Base-by-base conservation (phyloP, 2,888 invertebrate species). In the Coelopa pilipes region DNA sequence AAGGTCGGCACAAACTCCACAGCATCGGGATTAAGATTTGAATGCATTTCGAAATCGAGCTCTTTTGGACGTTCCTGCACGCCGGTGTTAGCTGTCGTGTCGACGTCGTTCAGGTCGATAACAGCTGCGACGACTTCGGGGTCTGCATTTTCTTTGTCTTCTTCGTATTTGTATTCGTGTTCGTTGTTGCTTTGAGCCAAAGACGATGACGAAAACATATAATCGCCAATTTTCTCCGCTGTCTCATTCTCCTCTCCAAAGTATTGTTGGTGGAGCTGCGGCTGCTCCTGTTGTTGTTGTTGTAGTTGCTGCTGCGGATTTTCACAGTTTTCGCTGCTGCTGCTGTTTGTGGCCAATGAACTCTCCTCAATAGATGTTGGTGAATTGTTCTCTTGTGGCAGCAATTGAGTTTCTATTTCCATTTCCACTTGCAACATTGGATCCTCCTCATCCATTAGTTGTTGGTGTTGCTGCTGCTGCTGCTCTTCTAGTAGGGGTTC, bases 1-100 rank as follows among this genome's bases (percentile, higher is more conserved):
- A 82, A 83, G 17, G 78, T 80, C 3, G 86, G 86, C 74, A 95
- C 90, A 87, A 95, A 95, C 88, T 94, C 94, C n/a, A 93, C 93
- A 19, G 95, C 95, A 82, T 95, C 92, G 0, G 95, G 95, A 89
- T 95, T 96, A 79, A 95, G 87, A 75, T 93, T 93, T 60, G 93
- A 95, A 88, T 92, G 92, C 88, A 93, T 91, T 83, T 91, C 91
- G 1, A 74, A 67, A 59, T 78, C 76, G 4, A 78, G 72, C 13
- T 76, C 78, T 60, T 11, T 60, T 47, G 74, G 63, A 60, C 67
- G 72, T 50, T 46, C 67, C 5, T 9, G 24, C 17, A 63, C 49
- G 55, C 15, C 46, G 17, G 34, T 53, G 59, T 21, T 34, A n/a
- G 45, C 46, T 53, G 19, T 70, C 1, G 72, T 24, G n/a, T 76